These are phyloP conservation scores for Rhinolophus ferrumequinum DNA, from an alignment of 2,113 vertebrate genomes.

Conservation along the genomic window DNA sequence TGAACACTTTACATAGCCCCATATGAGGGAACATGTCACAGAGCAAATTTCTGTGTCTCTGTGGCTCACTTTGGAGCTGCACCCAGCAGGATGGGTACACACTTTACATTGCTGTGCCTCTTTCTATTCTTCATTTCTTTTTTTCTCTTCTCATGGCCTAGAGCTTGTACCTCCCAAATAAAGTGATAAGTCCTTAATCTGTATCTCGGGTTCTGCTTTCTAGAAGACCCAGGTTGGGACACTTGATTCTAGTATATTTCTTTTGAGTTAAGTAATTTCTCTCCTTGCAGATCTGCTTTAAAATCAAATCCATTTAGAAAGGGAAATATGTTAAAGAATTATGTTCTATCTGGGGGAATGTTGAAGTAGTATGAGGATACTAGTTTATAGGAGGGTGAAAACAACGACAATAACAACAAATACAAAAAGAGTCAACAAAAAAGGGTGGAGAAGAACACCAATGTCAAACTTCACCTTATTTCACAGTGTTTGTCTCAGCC, in stretches of 20 bases:
- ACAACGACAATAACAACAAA: neutral
- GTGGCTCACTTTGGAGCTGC: neutral
- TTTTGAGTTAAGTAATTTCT: neutral
- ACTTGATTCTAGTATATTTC: neutral
- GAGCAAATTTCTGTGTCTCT: neutral
- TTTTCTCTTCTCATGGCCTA: neutral
- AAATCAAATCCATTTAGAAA: conserved; percentile 8
- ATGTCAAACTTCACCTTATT: neutral
- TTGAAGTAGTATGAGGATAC: neutral
- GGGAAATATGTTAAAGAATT: neutral
- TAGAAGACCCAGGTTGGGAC: neutral
- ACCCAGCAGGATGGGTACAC: fast-evolving
- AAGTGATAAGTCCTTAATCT: neutral
- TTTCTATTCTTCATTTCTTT: neutral
- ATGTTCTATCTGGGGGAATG: neutral
- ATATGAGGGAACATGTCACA: fast-evolving
- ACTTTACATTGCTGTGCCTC: neutral
- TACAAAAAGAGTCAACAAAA: neutral
- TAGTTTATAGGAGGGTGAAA: neutral
- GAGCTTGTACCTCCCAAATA: neutral
- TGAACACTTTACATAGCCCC: fast-evolving
- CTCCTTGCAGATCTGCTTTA: neutral
- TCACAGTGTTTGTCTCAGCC: neutral
- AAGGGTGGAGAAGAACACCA: neutral
- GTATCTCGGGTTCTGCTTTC: neutral